A percentile compares a stretch with the other conserved stretches of the same genome.
These are phyloP conservation scores for Drosophila prostipennis DNA, from an alignment of 2,888 invertebrate species.

Conservation along the genomic window DNA sequence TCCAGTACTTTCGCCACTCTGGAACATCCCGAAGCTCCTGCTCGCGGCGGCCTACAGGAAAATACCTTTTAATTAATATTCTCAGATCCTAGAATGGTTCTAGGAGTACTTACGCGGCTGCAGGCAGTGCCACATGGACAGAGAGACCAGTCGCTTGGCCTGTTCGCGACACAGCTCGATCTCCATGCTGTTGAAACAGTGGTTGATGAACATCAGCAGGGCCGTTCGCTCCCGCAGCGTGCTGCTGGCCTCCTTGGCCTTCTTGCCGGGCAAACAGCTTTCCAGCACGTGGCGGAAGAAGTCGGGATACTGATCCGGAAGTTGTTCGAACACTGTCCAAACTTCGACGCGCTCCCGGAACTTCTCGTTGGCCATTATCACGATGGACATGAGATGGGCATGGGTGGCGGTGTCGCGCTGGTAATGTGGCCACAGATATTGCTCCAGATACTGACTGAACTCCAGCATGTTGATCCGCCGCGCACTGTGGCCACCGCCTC, in stretches of 20 bases:
- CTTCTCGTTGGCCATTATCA: slow-evolving; percentile 99
- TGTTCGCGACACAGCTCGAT: slow-evolving; percentile 96
- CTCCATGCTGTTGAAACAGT: slow-evolving; percentile 99
- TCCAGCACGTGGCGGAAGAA: slow-evolving; percentile 93
- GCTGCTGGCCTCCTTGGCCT: slow-evolving; percentile 36
- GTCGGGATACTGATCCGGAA: slow-evolving; percentile 90
- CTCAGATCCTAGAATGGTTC: neutral
- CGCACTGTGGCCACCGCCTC: slow-evolving; percentile 90
- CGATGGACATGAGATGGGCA: slow-evolving; percentile 97
- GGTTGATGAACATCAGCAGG: slow-evolving; percentile 95
- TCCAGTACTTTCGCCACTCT: slow-evolving; percentile 97
- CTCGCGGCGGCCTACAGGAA: slow-evolving; percentile 88
- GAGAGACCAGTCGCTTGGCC: slow-evolving; percentile 94
- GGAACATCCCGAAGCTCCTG: slow-evolving; percentile 93
- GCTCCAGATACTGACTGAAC: slow-evolving; percentile 98
- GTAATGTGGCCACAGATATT: slow-evolving; percentile 98
- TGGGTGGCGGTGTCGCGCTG: slow-evolving; percentile 89
- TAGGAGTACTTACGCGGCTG: slow-evolving; percentile 87
- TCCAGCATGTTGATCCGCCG: slow-evolving; percentile 98
- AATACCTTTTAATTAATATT: neutral
- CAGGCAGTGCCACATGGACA: slow-evolving; percentile 96
- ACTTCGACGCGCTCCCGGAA: slow-evolving; percentile 98
- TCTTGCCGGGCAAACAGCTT: slow-evolving; percentile 86
- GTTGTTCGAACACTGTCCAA: slow-evolving; percentile 95
- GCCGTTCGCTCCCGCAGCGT: slow-evolving; percentile 91